Percentiles rank a stretch among this genome's conserved stretches.
Conservation (phyloP, 2,888 invertebrate genomes). For the Trypoxylon attenuatum region DNA sequence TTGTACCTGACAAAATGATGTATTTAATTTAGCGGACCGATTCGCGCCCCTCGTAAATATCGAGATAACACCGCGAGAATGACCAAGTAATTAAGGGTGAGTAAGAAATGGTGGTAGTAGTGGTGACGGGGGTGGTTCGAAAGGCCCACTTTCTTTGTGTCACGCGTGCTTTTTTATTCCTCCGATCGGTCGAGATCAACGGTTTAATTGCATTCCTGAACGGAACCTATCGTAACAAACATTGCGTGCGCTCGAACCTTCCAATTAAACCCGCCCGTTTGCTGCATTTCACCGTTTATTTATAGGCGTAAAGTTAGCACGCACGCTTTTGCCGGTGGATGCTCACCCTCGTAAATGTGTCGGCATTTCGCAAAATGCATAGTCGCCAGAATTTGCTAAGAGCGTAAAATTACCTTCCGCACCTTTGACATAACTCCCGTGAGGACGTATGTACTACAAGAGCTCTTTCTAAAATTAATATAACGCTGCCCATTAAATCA, state of each 20-base stretch:
- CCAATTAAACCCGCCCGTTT: constrained; percentile 65
- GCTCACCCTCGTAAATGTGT: constrained; percentile 60
- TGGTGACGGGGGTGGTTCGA: neutral
- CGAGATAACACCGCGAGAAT: neutral
- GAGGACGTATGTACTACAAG: constrained; percentile 6
- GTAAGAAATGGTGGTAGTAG: neutral
- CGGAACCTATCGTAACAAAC: constrained; percentile 60
- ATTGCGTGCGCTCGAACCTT: constrained; percentile 62
- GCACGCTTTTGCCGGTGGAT: constrained; percentile 56
- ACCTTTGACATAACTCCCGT: constrained; percentile 27
- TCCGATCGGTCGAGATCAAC: constrained; percentile 52
- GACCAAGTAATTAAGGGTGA: neutral
- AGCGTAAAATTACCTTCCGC: constrained; percentile 45
- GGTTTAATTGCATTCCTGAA: constrained; percentile 63
- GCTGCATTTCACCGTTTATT: constrained; percentile 66
- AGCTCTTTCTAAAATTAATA: constrained; percentile 53
- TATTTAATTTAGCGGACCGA: neutral
- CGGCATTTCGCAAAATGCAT: constrained; percentile 59
- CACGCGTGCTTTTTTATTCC: constrained; percentile 16
- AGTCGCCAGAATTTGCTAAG: constrained; percentile 56
- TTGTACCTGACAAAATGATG: no score
- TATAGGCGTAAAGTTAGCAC: constrained; percentile 65
- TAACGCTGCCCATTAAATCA: constrained; percentile 43
- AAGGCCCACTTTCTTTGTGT: constrained; percentile 2
- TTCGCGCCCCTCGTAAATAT: no score